Conservation (phyloP, 2,888 invertebrate genomes). For the Pyrrhia umbra region DNA sequence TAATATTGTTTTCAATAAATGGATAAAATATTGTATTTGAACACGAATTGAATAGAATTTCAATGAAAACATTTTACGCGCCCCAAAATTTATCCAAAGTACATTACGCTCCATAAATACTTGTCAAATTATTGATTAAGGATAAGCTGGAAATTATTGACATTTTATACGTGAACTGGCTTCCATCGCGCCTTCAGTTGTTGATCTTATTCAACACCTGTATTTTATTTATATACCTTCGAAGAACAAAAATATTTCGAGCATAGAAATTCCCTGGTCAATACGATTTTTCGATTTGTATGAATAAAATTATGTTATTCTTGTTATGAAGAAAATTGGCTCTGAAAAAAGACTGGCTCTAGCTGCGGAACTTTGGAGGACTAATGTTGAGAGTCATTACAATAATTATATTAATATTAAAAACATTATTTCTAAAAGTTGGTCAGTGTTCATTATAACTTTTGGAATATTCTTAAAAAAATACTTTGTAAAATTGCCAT, state of each 20-base stretch:
- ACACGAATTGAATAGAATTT: not conserved
- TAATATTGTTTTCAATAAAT: not conserved
- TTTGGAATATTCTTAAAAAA: too few species aligned
- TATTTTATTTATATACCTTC: not conserved
- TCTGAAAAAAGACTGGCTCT: too few species aligned
- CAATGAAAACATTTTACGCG: constrained; percentile 48
- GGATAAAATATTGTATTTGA: not conserved
- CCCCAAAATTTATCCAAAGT: constrained; percentile 49
- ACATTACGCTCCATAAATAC: constrained; percentile 59
- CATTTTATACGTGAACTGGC: constrained; percentile 35
- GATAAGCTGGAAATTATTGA: constrained; percentile 51
- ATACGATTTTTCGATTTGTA: not conserved
- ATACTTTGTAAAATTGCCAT: too few species aligned
- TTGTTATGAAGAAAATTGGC: too few species aligned
- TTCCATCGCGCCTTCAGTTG: constrained; percentile 6
- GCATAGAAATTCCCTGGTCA: not conserved
- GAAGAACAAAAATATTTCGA: too few species aligned
- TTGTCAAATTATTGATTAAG: constrained; percentile 61
- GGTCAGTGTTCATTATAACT: too few species aligned
- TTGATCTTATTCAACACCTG: constrained; percentile 21
- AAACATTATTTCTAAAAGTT: too few species aligned
- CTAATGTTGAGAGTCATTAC: too few species aligned
- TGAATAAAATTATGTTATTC: too few species aligned
- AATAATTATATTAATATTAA: too few species aligned
- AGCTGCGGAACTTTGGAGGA: too few species aligned